Base-by-base conservation (phyloP, 2,888 invertebrate genomes). In the Ophion obscuratus region DNA sequence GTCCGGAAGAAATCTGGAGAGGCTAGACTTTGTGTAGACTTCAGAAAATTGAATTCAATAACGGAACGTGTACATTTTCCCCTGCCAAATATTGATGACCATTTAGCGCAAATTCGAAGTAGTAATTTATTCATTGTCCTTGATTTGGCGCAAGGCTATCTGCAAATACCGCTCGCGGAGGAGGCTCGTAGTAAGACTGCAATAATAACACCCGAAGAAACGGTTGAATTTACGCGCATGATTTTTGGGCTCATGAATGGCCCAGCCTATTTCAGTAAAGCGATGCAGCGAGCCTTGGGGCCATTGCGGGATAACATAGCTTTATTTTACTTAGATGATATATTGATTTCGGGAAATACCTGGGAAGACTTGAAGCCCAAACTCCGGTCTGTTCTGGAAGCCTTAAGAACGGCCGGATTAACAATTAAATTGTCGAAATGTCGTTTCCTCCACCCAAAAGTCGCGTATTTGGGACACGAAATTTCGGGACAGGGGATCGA, bases 1-100 rank as follows among this genome's bases (percentile, higher is more conserved):
- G 68, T 68, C n/a, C 40, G 44, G n/a, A 68, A 68, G 44, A 68
- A 68, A 44, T n/a, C 44, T 20, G 40, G 68, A 9, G 68, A 68
- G 20, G 40, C 44, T 14, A 40, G 68, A 44, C 10, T 68, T 2
- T 68, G 68, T 20, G 68, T 68, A 3, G 68, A 68, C n/a, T 68
- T 68, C 24, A 24, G 24, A 36, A 36, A 36, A 36, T 6, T 36
- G 36, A 36, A 36, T 6, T 4, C 36, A 6, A 36, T 36, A 36
- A 36, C 36, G 2, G 36, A 36, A 36, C 36, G 36, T 6, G 36
- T 36, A 36, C 36, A 36, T 36, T 36, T 36, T 2, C 36, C 36
- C 4, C 6, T 36, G 6, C 36, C 36, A 6, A 36, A 36, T 36
- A 6, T 36, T 36, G 36, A 36, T 4, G 36, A 6, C 6, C 36